Conservation (phyloP, 2,113 vertebrate species). For the Rhynchopsitta pachyrhyncha region DNA sequence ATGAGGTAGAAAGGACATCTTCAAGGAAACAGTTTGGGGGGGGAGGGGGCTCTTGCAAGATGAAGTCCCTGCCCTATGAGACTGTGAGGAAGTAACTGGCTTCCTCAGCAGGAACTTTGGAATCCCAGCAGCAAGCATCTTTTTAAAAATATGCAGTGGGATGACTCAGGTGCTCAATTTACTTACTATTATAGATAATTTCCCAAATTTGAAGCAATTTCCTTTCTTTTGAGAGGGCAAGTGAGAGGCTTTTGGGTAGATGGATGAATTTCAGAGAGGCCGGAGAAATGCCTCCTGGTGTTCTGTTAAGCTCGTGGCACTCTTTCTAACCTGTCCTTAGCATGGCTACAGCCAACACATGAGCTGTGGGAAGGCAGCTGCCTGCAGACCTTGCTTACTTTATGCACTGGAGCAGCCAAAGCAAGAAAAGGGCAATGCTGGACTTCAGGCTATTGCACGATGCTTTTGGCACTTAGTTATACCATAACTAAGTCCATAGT, state of each 20-base stretch:
- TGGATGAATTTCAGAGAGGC: background rate
- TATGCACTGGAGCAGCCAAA: background rate
- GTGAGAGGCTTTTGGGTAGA: background rate
- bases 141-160: background rate
- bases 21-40: background rate
- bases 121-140: background rate
- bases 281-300: background rate
- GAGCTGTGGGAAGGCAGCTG: background rate
- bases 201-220: background rate
- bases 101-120: background rate
- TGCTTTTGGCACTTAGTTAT: background rate
- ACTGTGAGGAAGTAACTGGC: background rate
- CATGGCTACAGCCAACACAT: accelerated
- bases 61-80: background rate
- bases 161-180: background rate
- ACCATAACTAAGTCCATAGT: background rate
- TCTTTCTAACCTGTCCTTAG: background rate
- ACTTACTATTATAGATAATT: background rate
- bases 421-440: background rate
- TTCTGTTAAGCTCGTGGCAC: background rate
- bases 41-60: background rate
- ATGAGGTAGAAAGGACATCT: background rate
- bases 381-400: background rate
- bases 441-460: background rate
- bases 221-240: background rate